Evolutionary conservation across 2,888 invertebrate genomes (phyloP).

Genomic region (Drosophila limbata): DNA sequence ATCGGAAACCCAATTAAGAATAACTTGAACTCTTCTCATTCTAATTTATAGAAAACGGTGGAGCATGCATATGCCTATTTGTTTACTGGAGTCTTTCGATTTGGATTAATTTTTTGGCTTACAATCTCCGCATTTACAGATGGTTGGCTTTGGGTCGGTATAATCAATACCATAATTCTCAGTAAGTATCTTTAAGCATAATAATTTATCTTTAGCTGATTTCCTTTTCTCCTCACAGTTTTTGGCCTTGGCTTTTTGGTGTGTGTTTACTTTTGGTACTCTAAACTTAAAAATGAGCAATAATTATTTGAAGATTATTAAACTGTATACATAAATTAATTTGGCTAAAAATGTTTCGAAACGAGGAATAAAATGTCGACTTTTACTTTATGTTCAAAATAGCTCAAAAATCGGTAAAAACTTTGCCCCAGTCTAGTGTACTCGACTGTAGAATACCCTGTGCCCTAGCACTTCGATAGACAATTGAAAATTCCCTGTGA

Average conservation of each 20-base stretch:
- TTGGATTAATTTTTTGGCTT: neutral
- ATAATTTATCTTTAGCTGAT: neutral
- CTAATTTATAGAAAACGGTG: neutral
- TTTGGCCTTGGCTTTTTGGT: neutral
- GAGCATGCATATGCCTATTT: neutral
- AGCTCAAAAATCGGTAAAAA: no score
- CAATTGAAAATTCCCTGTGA: no score
- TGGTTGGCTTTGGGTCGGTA: neutral
- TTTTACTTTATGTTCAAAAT: no score
- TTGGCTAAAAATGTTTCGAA: no score
- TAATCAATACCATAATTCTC: neutral
- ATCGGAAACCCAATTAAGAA: neutral
- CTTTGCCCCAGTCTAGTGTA: no score
- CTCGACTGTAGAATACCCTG: no score
- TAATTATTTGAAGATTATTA: no score
- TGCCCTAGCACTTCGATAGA: no score
- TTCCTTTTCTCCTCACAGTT: neutral
- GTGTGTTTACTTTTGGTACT: neutral
- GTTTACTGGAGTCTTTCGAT: neutral
- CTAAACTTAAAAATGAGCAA: neutral
- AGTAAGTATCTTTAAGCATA: neutral
- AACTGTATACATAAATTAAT: no score
- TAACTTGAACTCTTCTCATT: neutral
- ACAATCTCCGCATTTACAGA: neutral
- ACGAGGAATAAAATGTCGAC: no score